Evolutionary conservation across 2,888 invertebrate genomes (phyloP).

Genomic region (Tipula vernalis): DNA sequence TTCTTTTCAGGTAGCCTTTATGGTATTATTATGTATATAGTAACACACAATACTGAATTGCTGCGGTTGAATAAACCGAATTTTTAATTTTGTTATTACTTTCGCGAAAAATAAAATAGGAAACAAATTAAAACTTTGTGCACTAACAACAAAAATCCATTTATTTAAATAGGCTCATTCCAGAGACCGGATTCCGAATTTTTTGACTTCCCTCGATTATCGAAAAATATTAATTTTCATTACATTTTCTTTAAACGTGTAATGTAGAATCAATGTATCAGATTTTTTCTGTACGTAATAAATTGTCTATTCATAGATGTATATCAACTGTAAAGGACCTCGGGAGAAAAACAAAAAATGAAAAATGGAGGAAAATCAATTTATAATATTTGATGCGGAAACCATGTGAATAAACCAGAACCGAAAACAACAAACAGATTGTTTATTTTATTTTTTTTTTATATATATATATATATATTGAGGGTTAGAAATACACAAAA

Average conservation of each 20-base stretch:
- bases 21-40: no score
- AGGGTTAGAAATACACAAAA: background rate
- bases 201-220: background rate
- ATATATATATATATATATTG: no score
- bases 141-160: background rate
- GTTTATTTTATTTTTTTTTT: background rate
- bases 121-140: background rate
- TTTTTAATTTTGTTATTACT: background rate
- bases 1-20: no score
- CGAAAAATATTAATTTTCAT: background rate
- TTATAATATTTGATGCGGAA: background rate
- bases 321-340: background rate
- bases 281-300: background rate
- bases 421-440: background rate
- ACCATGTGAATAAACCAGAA: background rate
- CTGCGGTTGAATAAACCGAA: background rate
- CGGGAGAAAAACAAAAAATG: background rate
- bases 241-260: background rate
- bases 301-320: background rate
- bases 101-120: background rate
- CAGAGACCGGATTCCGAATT: background rate
- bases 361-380: background rate
- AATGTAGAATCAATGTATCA: background rate
- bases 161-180: background rate
- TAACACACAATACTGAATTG: no score